A percentile compares a stretch with the other conserved stretches of the same genome.
Evolutionary conservation across 2,888 invertebrate genomes (phyloP).

Genomic region (Caenorhabditis doughertyi): DNA sequence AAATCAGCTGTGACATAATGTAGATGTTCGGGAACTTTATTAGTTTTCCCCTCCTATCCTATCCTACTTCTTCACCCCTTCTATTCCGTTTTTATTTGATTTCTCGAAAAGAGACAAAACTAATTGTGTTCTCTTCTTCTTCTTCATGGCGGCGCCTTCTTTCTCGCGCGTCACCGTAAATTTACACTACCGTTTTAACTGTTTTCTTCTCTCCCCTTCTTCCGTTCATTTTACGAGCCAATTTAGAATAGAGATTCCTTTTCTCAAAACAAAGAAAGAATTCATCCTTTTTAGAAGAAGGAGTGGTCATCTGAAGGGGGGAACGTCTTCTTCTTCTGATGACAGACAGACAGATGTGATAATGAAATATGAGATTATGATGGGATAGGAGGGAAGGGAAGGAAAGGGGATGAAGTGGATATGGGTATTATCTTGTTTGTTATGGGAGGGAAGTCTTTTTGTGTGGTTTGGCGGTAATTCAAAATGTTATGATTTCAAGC

Average conservation of each 20-base stretch:
- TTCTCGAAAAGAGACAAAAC: conserved; percentile 23
- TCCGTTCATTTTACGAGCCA: conserved; percentile 51
- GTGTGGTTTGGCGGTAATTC: too few relatives aligned
- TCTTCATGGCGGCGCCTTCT: background rate
- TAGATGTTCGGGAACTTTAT: conserved; percentile 56
- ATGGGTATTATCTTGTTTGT: background rate
- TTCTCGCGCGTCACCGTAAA: conserved; percentile 40
- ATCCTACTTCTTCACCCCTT: background rate
- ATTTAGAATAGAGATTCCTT: background rate
- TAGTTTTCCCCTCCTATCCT: conserved; percentile 8
- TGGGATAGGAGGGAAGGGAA: background rate
- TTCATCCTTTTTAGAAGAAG: background rate
- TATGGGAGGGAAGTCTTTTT: too few relatives aligned
- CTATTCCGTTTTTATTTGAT: background rate
- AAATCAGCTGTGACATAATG: too few relatives aligned
- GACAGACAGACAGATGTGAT: conserved; percentile 34
- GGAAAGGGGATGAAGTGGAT: background rate
- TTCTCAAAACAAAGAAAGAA: conserved; percentile 3
- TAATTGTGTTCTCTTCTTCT: conserved; percentile 27
- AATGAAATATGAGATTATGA: conserved; percentile 36
- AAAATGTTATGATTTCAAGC: too few relatives aligned
- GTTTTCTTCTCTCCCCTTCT: too few relatives aligned
- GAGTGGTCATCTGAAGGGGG: conserved; percentile 1
- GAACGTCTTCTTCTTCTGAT: conserved; percentile 1
- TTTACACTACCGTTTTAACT: conserved; percentile 36